phyloP scores from a whole-genome alignment of 2,888 invertebrate species.

The Melinaea menophilus region DNA sequence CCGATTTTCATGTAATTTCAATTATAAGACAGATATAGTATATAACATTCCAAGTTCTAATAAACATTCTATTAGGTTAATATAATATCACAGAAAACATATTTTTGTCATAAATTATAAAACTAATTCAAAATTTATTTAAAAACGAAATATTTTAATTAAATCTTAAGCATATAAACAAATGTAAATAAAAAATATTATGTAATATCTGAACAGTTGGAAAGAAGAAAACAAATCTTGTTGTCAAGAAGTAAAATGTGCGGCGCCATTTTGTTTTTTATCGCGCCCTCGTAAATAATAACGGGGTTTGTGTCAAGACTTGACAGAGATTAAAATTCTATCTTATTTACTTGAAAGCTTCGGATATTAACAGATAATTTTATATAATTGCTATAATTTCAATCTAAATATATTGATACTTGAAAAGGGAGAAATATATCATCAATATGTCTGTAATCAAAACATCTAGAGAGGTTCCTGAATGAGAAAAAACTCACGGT shows the following conservation, averaged over 20 bases:
- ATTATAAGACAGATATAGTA: no score
- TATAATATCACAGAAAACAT: no score
- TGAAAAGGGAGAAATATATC: no score
- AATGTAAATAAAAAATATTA: slow-evolving; percentile 13
- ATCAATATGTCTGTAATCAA: neutral
- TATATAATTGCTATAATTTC: no score
- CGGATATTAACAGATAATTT: no score
- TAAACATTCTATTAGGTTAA: no score
- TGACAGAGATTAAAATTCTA: slow-evolving; percentile 22
- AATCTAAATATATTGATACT: neutral
- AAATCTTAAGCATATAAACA: neutral
- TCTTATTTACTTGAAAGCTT: neutral
- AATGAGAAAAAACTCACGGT: slow-evolving; percentile 15
- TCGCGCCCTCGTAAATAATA: slow-evolving; percentile 45
- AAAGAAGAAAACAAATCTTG: slow-evolving; percentile 57
- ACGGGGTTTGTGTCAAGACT: slow-evolving; percentile 3
- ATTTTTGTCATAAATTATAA: no score
- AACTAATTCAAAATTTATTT: no score
- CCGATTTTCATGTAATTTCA: no score
- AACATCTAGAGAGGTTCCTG: neutral
- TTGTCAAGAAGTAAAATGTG: slow-evolving; percentile 60
- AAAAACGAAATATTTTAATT: no score
- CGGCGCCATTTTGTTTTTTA: slow-evolving; percentile 47
- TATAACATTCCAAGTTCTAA: no score
- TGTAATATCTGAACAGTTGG: slow-evolving; percentile 31